phyloP scores from a whole-genome alignment of 2,113 vertebrate species.

The Etia nguti region DNA sequence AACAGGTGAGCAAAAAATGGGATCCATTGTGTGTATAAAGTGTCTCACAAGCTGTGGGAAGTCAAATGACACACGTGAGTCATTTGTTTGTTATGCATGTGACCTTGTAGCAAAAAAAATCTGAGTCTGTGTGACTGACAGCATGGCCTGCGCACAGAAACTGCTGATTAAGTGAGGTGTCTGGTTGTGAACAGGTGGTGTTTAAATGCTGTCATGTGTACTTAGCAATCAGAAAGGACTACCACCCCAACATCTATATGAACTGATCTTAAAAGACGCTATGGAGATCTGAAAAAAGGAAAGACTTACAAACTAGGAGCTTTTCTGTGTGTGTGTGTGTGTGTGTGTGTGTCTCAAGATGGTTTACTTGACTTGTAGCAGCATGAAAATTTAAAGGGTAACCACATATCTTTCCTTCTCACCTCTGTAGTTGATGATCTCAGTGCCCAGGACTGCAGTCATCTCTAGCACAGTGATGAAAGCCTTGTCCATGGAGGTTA shows the following conservation, averaged over 20 bases:
- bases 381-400: background rate
- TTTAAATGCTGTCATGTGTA: background rate
- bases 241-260: background rate
- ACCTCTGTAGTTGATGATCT: slow-evolving; percentile 99
- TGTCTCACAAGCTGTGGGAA: background rate
- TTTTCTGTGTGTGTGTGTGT: background rate
- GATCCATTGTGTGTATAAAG: background rate
- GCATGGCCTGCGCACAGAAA: background rate
- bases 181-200: background rate
- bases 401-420: background rate
- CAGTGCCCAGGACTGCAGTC: slow-evolving; percentile 96
- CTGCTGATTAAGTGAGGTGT: slow-evolving; percentile 36
- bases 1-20: background rate
- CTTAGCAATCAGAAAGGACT: background rate
- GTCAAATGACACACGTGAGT: background rate
- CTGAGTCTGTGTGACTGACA: background rate
- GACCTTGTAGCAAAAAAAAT: background rate
- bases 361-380: background rate
- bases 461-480: slow-evolving; percentile 99
- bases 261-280: background rate
- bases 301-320: background rate
- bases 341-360: too few species aligned
- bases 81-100: background rate
- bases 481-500: slow-evolving; percentile 99
- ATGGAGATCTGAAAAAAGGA: background rate